Evolutionary conservation across 2,113 vertebrate genomes (phyloP).

Genomic region (Macrotus californicus): DNA sequence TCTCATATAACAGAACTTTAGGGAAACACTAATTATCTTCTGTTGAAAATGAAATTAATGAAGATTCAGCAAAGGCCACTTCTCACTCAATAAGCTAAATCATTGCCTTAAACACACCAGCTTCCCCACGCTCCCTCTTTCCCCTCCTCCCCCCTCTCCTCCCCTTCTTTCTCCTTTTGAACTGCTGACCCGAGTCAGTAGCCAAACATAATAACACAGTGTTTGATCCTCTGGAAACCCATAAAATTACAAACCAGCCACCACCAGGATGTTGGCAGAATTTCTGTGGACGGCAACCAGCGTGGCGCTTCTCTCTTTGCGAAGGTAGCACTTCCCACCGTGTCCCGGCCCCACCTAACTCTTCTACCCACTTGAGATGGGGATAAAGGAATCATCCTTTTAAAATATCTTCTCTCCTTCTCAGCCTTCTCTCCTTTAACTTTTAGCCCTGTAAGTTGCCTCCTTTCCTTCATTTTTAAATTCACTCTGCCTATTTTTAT

Average conservation of each 20-base stretch:
- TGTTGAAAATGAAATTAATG: neutral
- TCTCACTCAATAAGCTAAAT: neutral
- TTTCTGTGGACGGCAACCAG: conserved; percentile 54
- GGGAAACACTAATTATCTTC: neutral
- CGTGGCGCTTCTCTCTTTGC: neutral
- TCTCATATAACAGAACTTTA: neutral
- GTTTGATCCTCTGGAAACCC: conserved; percentile 68
- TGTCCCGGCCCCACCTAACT: neutral
- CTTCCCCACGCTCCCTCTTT: neutral
- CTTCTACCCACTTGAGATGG: neutral
- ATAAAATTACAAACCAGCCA: conserved; percentile 70
- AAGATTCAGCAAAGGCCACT: neutral
- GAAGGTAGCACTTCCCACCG: neutral
- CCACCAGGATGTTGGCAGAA: conserved; percentile 64
- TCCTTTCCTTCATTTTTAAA: neutral
- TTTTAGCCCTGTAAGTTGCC: neutral
- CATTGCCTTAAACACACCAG: neutral
- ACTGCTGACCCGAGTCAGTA: conserved; percentile 56
- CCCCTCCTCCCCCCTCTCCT: neutral
- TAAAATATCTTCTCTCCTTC: neutral
- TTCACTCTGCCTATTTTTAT: neutral
- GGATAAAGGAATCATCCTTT: neutral
- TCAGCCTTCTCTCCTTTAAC: neutral
- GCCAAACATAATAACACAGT: conserved; percentile 65
- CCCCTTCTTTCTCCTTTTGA: conserved; percentile 31